These are phyloP conservation scores for Callospermophilus lateralis DNA, from an alignment of 2,113 vertebrate species.

Conservation along the genomic window DNA sequence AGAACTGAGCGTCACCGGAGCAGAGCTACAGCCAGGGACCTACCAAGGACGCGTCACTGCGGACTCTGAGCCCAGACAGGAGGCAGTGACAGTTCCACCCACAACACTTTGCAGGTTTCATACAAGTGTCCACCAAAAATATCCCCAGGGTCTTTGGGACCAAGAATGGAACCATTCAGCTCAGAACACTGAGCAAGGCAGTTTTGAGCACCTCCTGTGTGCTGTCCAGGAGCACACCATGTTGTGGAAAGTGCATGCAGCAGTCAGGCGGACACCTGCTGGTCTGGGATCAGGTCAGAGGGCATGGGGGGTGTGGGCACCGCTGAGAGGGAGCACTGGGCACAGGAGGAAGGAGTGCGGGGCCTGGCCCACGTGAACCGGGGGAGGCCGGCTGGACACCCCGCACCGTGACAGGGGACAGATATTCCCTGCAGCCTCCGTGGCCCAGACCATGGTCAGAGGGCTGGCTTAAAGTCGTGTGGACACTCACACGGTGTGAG, in stretches of 20 bases:
- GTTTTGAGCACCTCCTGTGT: background rate
- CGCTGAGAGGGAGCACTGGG: no score
- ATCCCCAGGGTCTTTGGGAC: background rate
- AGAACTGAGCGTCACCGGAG: background rate
- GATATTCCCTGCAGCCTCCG: no score
- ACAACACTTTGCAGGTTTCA: accelerated
- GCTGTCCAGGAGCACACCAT: accelerated
- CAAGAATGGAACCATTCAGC: accelerated
- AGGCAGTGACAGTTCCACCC: accelerated
- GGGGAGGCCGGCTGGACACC: no score
- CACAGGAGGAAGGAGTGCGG: no score
- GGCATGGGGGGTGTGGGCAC: background rate
- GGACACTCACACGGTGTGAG: no score
- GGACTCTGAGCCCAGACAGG: accelerated
- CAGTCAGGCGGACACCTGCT: background rate
- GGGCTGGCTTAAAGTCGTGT: background rate
- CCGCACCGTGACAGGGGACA: no score
- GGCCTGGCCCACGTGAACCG: no score
- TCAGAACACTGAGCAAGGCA: accelerated
- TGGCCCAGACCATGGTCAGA: background rate
- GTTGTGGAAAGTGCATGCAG: accelerated
- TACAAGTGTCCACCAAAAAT: accelerated
- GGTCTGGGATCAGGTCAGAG: background rate
- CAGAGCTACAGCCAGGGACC: background rate
- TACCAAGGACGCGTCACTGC: accelerated